Conservation (phyloP, 2,888 invertebrate species). For the Arrhopalites spinosus region DNA sequence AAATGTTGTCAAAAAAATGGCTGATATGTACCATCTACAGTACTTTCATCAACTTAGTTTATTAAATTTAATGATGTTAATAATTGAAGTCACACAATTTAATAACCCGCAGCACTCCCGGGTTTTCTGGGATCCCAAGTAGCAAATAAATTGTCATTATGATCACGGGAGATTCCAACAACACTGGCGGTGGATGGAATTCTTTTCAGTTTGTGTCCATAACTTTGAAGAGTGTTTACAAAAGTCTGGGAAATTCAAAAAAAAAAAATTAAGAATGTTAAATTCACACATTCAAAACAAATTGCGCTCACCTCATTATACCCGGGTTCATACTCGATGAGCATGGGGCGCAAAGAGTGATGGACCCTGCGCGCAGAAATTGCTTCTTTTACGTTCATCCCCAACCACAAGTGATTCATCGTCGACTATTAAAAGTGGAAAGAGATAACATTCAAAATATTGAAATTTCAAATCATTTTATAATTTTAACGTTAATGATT, state of each 20-base stretch:
- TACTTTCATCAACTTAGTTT: no score
- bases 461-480: no score
- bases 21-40: no score
- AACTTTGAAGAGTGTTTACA: not conserved
- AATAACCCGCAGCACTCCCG: not conserved
- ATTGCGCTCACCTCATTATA: conserved; percentile 53
- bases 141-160: not conserved
- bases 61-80: no score
- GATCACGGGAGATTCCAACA: not conserved
- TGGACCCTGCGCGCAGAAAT: conserved; percentile 80
- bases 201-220: not conserved
- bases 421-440: conserved; percentile 68
- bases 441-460: no score
- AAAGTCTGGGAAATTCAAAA: conserved; percentile 51
- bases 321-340: conserved; percentile 53
- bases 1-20: no score
- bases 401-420: conserved; percentile 76
- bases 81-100: no score
- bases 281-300: not conserved
- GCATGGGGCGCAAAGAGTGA: conserved; percentile 81
- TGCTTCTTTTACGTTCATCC: conserved; percentile 75
- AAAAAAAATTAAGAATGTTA: not conserved
- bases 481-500: no score
- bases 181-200: not conserved
- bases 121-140: not conserved